These are phyloP conservation scores for Polia nebulosa DNA, from an alignment of 2,888 invertebrate species.

Conservation along the genomic window DNA sequence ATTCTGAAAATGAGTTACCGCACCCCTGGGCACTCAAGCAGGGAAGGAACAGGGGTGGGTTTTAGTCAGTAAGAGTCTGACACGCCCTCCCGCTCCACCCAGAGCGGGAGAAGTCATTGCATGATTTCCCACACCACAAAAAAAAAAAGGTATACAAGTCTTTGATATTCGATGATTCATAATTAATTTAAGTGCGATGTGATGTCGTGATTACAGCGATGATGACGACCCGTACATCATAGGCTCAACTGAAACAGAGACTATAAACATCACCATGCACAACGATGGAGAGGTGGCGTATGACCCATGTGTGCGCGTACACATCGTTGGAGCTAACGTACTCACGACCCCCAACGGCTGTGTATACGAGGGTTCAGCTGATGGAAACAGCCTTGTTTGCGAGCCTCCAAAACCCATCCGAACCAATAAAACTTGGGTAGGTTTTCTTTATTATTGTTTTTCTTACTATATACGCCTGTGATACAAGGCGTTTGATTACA, in stretches of 20 bases:
- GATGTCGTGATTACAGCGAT: not conserved
- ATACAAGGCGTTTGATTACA: too few species aligned
- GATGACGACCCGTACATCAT: constrained; percentile 63
- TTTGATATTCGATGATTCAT: not conserved
- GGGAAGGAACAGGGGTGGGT: too few species aligned
- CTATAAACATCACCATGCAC: constrained; percentile 58
- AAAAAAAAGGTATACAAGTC: too few species aligned
- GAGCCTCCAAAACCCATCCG: constrained; percentile 24
- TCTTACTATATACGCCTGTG: too few species aligned
- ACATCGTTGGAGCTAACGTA: constrained; percentile 60
- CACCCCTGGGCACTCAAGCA: too few species aligned
- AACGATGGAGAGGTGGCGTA: constrained; percentile 80
- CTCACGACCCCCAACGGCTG: constrained; percentile 22
- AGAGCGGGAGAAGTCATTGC: too few species aligned
- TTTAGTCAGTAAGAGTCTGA: too few species aligned
- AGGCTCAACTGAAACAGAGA: constrained; percentile 71
- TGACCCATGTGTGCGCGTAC: constrained; percentile 71
- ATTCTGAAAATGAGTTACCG: too few species aligned
- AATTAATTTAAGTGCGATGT: not conserved
- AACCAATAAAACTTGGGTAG: constrained; percentile 15
- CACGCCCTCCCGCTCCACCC: too few species aligned
- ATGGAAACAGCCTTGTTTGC: constrained; percentile 29
- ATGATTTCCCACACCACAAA: too few species aligned
- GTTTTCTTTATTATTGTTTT: not conserved
- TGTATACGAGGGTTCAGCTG: not conserved